These are phyloP conservation scores for Dasyprocta punctata DNA, from an alignment of 2,113 vertebrate species.

Conservation along the genomic window DNA sequence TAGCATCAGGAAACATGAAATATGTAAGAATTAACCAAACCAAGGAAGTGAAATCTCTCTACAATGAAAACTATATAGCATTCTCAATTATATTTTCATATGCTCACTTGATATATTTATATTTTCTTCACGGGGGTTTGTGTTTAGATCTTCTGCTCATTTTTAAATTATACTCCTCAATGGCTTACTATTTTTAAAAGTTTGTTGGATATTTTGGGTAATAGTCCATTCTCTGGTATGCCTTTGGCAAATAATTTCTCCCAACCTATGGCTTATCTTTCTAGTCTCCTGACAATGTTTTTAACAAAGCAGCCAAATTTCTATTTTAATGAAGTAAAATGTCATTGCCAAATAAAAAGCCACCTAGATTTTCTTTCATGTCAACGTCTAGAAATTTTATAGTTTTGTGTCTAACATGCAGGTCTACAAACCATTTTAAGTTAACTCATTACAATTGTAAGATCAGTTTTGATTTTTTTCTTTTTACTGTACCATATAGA, in stretches of 20 bases:
- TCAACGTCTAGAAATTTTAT: neutral
- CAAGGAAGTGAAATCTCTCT: too few species aligned
- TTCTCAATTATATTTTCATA: too few species aligned
- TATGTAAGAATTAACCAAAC: too few species aligned
- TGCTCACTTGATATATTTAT: too few species aligned
- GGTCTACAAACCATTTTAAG: neutral
- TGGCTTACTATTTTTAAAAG: neutral
- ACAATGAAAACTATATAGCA: too few species aligned
- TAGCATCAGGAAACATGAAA: too few species aligned
- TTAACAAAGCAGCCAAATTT: neutral
- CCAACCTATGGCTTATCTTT: neutral
- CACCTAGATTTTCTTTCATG: neutral
- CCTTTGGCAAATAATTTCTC: neutral
- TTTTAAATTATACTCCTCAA: neutral
- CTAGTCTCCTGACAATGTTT: neutral
- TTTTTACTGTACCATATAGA: neutral
- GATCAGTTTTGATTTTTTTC: neutral
- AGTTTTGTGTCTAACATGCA: neutral
- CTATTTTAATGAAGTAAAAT: neutral
- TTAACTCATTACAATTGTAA: neutral
- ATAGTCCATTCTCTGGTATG: neutral
- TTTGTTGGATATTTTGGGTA: neutral
- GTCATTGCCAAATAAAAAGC: neutral
- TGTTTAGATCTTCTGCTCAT: neutral
- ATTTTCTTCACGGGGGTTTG: too few species aligned